Conservation (phyloP, 2,113 vertebrate genomes). For the Oenanthe oenanthe region DNA sequence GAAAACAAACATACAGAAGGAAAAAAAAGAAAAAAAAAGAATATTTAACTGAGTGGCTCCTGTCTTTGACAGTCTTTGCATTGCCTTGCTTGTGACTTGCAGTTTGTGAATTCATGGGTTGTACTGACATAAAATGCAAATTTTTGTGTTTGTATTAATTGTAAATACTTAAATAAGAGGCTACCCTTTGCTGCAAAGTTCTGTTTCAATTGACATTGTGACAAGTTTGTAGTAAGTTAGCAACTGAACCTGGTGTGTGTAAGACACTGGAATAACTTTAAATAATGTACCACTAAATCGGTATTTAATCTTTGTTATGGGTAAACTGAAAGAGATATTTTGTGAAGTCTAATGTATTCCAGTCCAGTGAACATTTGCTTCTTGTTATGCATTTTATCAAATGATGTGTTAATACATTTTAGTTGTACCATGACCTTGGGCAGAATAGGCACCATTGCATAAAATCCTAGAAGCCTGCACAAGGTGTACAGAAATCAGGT, state of each 20-base stretch:
- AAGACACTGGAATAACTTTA: background rate
- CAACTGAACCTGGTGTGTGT: background rate
- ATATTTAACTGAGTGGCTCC: background rate
- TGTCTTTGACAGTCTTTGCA: background rate
- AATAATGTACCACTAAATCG: background rate
- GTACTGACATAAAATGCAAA: background rate
- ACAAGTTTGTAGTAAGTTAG: background rate
- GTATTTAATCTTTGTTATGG: background rate
- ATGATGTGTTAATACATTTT: background rate
- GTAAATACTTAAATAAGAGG: background rate
- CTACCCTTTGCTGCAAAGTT: background rate
- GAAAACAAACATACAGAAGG: background rate
- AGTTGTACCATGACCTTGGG: background rate
- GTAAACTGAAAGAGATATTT: background rate
- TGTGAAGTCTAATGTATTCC: background rate
- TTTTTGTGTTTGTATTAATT: background rate
- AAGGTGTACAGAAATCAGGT: background rate
- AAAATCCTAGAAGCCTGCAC: background rate
- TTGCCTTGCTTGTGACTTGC: background rate
- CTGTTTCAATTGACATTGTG: background rate
- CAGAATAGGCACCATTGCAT: background rate
- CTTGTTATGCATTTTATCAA: background rate
- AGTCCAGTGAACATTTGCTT: background rate
- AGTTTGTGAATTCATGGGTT: background rate
- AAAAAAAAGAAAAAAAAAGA: background rate